Base-by-base conservation (phyloP, 2,888 invertebrate species). In the Litoditis marina region DNA sequence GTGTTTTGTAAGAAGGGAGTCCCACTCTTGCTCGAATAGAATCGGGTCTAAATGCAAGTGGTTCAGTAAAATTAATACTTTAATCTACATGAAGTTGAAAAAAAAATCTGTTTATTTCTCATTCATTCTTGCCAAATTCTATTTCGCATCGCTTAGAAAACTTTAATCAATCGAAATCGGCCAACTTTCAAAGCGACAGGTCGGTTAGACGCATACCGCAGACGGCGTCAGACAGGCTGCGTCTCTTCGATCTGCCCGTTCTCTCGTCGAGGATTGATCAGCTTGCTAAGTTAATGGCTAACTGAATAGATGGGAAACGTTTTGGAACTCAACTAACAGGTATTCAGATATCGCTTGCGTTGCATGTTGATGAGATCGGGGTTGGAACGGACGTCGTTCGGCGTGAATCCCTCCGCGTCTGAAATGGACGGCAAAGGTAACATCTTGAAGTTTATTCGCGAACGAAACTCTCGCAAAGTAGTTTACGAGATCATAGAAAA, bases 321-420 rank as follows among this genome's bases (percentile, higher is more conserved):
- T 51, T 32, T 25, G 16, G 8, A 30, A n/a, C 8, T 46, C 1
- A 13, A 68, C 76, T 61, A 32, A 80, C 80, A 81, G 61, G 67
- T 68, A 62, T 81, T 81, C 19, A 71, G 57, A 28, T 69, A 70
- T 55, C 75, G 67, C 11, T 74, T 69, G 47, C 71, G 66, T 6
- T 69, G 69, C 70, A 81, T 66, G 61, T 80, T 73, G 25, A 81
- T 67, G 32, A 81, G 68, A 42, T 66, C 63, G 5, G 80, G 80
- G 52, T 74, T 74, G 34, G 65, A 65, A 7, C 65, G 61, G 11
- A 77, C 73, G 51, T 80, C 77, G 44, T 65, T 61, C 7, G 81
- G 70, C 8, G 81, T 71, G 62, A 80, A 81, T 22, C 79, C 79
- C 60, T 81, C 81, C 8, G 67, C 53, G 63, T 81, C 81, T 39